Evolutionary conservation across 2,888 invertebrate species (phyloP).

Genomic region (Amiota minor): DNA sequence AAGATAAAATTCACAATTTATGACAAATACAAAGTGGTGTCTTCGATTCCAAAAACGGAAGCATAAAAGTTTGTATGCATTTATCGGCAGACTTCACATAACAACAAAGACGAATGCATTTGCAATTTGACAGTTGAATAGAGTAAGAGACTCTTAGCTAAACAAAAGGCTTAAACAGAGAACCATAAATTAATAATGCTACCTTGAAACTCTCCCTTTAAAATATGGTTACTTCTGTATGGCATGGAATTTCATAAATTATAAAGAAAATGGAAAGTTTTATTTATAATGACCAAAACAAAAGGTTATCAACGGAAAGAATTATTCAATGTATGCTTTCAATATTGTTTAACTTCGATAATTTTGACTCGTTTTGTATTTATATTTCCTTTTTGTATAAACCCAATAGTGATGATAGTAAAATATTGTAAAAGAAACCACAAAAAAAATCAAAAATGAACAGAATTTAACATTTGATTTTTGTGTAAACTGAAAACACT

Average conservation of each 20-base stretch:
- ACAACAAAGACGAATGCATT: not conserved
- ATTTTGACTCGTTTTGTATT: too few species aligned
- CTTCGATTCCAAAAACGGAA: not conserved
- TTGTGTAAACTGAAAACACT: slow-evolving; percentile 6
- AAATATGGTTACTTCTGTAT: too few species aligned
- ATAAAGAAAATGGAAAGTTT: slow-evolving; percentile 48
- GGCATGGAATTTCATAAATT: not conserved
- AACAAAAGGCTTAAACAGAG: too few species aligned
- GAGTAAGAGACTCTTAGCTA: too few species aligned
- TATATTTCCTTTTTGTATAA: too few species aligned
- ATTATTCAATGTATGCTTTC: too few species aligned
- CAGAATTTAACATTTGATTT: slow-evolving; percentile 3
- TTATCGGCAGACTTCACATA: not conserved
- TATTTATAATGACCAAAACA: slow-evolving; percentile 41
- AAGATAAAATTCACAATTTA: slow-evolving; percentile 8
- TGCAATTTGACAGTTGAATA: not conserved
- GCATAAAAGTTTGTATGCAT: not conserved
- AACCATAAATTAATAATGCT: too few species aligned
- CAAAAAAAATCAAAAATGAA: not conserved
- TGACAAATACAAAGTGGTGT: not conserved
- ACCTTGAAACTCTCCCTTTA: too few species aligned
- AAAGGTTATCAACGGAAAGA: not conserved
- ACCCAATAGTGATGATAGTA: too few species aligned
- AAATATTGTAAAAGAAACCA: too few species aligned
- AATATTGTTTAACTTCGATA: too few species aligned